Evolutionary conservation across 2,888 invertebrate genomes (phyloP).

Genomic region (Aricia artaxerxes): DNA sequence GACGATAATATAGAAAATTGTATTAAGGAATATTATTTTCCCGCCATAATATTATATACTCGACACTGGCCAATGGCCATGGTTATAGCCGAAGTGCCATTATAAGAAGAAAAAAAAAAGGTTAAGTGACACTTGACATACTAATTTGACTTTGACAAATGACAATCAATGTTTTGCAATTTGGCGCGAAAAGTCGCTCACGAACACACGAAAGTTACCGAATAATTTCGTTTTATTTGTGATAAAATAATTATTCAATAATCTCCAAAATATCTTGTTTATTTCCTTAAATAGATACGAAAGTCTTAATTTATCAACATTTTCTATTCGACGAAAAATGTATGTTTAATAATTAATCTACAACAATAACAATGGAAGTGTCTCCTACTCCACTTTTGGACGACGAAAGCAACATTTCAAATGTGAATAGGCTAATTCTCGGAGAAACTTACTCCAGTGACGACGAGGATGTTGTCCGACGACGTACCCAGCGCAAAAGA

Average conservation of each 20-base stretch:
- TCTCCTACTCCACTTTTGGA: background rate
- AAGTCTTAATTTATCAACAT: background rate
- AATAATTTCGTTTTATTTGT: background rate
- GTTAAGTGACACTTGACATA: too few relatives aligned
- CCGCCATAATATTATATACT: too few relatives aligned
- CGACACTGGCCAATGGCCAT: too few relatives aligned
- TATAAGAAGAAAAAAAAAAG: too few relatives aligned
- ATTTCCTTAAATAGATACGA: background rate
- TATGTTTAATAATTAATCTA: background rate
- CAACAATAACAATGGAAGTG: slow-evolving; percentile 2
- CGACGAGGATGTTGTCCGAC: slow-evolving; percentile 44
- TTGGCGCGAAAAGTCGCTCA: background rate
- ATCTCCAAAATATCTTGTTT: background rate
- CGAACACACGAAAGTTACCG: background rate
- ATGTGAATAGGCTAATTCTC: background rate
- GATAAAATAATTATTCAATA: background rate
- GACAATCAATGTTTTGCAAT: background rate
- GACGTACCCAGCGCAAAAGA: slow-evolving; percentile 44
- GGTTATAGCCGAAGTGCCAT: too few relatives aligned
- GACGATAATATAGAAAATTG: too few relatives aligned
- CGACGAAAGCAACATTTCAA: background rate
- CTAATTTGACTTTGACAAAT: too few relatives aligned
- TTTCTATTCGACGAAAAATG: background rate
- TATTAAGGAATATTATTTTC: too few relatives aligned
- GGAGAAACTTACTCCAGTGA: slow-evolving; percentile 45